Conservation (phyloP, 1,140 invertebrate genomes). For the Zaprionus lachaisei region DNA sequence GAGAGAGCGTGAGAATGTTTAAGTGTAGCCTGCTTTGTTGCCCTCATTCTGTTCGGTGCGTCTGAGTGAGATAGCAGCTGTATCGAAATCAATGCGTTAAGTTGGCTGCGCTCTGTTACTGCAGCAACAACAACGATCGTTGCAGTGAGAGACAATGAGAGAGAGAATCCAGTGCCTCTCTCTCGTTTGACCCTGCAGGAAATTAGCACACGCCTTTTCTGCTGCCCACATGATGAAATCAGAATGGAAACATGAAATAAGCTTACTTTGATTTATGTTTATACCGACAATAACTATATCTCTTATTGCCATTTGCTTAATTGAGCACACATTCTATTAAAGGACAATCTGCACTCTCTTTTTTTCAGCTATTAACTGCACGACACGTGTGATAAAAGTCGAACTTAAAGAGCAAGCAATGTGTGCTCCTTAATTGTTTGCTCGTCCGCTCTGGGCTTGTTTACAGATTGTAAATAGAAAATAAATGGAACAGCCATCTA, state of each 20-base stretch:
- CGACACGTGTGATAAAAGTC: neutral
- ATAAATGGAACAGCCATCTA: conserved; percentile 45
- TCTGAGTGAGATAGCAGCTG: neutral
- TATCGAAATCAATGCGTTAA: neutral
- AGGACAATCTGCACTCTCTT: neutral
- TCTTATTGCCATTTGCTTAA: neutral
- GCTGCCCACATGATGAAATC: neutral
- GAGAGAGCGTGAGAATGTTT: neutral
- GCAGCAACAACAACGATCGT: neutral
- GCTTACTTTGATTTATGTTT: conserved; percentile 8
- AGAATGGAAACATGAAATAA: neutral
- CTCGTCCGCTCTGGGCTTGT: conserved; percentile 19
- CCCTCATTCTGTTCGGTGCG: neutral
- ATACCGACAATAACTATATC: neutral
- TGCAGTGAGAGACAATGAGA: neutral
- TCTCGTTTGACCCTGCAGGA: neutral
- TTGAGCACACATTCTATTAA: neutral
- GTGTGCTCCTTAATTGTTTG: conserved; percentile 37
- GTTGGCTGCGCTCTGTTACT: neutral
- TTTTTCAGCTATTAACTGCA: conserved; percentile 1
- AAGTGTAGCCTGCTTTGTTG: neutral
- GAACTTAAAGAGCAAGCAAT: conserved; percentile 11
- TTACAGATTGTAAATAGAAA: conserved; percentile 52
- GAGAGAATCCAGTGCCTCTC: neutral
- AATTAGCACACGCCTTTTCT: neutral